phyloP scores from a whole-genome alignment of 1,140 invertebrate genomes.

The Drosophila pruinosa region DNA sequence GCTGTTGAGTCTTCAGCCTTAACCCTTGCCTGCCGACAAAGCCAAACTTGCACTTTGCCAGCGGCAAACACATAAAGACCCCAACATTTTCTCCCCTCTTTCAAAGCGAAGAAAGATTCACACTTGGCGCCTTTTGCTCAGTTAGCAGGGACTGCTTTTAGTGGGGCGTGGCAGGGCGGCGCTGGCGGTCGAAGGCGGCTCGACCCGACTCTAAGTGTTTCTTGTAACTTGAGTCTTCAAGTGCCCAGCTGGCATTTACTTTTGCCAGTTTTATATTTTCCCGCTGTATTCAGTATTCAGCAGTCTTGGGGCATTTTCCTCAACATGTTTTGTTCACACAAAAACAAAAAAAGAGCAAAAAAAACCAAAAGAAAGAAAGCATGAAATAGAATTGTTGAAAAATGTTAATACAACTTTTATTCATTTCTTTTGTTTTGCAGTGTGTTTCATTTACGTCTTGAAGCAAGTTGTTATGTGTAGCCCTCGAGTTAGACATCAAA shows the following conservation, averaged over 20 bases:
- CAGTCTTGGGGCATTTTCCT: neutral
- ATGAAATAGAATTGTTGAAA: constrained; percentile 44
- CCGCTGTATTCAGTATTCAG: constrained; percentile 1
- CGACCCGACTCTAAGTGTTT: constrained; percentile 69
- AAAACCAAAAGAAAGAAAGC: neutral
- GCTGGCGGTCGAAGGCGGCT: constrained; percentile 47
- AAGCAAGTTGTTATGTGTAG: constrained; percentile 52
- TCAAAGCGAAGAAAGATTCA: constrained; percentile 24
- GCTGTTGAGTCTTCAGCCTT: constrained; percentile 39
- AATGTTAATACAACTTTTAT: constrained; percentile 60
- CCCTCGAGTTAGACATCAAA: constrained; percentile 40
- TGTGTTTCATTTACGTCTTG: constrained; percentile 71
- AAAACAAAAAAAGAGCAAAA: constrained; percentile 59
- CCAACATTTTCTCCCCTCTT: constrained; percentile 19
- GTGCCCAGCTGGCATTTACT: constrained; percentile 74
- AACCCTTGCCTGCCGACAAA: constrained; percentile 56
- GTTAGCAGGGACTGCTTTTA: constrained; percentile 30
- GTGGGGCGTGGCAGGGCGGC: neutral
- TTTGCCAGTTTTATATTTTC: constrained; percentile 68
- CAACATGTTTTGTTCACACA: constrained; percentile 64
- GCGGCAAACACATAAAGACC: constrained; percentile 57
- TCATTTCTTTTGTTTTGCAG: constrained; percentile 41
- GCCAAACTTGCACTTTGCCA: constrained; percentile 45
- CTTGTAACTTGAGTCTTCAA: constrained; percentile 80
- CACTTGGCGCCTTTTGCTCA: constrained; percentile 70